These are phyloP conservation scores for Thunnus albacares DNA, from an alignment of 2,797 vertebrate species.

Conservation along the genomic window DNA sequence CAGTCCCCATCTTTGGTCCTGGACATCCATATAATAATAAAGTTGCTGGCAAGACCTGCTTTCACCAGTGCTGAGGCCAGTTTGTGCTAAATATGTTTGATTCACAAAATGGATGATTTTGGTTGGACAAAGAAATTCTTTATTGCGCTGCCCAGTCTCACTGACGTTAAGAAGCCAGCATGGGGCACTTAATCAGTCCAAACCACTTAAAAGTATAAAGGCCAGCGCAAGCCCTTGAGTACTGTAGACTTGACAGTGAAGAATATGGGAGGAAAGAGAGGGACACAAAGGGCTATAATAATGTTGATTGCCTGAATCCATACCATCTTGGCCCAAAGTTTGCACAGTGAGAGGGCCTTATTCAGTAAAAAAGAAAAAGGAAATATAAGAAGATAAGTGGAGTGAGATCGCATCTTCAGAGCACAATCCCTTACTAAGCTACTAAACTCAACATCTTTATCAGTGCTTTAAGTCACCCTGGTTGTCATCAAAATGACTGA, in stretches of 20 bases:
- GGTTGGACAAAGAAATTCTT: constrained; percentile 53
- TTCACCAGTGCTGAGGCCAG: constrained; percentile 6
- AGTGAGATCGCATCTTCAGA: constrained; percentile 2
- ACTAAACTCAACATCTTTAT: neutral
- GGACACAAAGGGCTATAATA: constrained; percentile 47
- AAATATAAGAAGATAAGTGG: constrained; percentile 16
- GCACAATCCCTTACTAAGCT: neutral
- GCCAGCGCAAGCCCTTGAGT: constrained; percentile 61
- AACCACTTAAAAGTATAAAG: constrained; percentile 75
- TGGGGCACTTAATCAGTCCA: constrained; percentile 70
- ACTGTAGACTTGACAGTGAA: constrained; percentile 68
- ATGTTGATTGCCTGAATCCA: constrained; percentile 63
- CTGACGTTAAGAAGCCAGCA: constrained; percentile 57
- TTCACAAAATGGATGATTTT: constrained; percentile 60
- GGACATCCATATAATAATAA: constrained; percentile 39
- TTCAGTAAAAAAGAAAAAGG: constrained; percentile 16
- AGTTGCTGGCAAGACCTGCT: constrained; percentile 35
- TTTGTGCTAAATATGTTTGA: constrained; percentile 59
- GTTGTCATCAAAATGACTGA: neutral
- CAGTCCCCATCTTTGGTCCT: constrained; percentile 46
- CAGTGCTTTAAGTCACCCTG: neutral
- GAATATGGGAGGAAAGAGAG: constrained; percentile 53
- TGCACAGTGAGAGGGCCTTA: constrained; percentile 28
- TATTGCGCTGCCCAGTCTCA: constrained; percentile 39
- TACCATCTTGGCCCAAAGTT: constrained; percentile 50